Percentiles rank a stretch among this genome's conserved stretches.
Conservation (phyloP, 2,113 vertebrate species). For the Aleadryas rufinucha region DNA sequence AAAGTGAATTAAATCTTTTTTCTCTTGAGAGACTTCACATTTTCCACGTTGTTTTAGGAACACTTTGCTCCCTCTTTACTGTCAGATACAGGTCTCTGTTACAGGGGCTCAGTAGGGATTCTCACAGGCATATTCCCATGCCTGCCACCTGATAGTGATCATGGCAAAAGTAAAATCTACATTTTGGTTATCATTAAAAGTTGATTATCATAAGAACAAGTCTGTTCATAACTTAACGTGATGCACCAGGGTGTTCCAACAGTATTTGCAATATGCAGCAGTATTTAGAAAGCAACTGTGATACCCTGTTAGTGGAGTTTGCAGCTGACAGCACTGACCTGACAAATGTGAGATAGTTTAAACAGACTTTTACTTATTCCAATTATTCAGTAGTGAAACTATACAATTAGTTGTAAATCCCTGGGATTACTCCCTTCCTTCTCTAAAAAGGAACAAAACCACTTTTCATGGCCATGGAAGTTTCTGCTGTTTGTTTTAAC, state of each 20-base stretch:
- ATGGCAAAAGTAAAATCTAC: background rate
- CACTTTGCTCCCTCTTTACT: background rate
- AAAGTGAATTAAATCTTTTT: background rate
- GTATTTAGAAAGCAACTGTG: background rate
- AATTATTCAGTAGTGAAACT: background rate
- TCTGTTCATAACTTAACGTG: background rate
- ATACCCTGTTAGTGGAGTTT: background rate
- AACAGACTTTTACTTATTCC: background rate
- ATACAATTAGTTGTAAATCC: conserved; percentile 1
- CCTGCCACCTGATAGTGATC: background rate
- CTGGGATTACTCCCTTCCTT: background rate
- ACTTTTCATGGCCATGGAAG: background rate
- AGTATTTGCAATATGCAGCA: background rate
- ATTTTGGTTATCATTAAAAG: background rate
- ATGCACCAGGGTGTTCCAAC: background rate
- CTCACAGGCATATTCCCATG: background rate
- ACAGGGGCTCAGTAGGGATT: background rate
- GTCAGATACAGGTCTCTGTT: background rate
- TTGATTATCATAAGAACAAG: background rate
- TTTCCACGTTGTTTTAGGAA: background rate
- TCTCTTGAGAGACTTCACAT: background rate
- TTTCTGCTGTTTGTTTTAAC: background rate
- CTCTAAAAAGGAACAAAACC: background rate
- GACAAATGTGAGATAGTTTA: background rate
- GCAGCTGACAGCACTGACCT: background rate